Percentiles rank a stretch among this genome's conserved stretches.
Evolutionary conservation across 2,888 invertebrate genomes (phyloP).

Genomic region (Pherbina coryleti): DNA sequence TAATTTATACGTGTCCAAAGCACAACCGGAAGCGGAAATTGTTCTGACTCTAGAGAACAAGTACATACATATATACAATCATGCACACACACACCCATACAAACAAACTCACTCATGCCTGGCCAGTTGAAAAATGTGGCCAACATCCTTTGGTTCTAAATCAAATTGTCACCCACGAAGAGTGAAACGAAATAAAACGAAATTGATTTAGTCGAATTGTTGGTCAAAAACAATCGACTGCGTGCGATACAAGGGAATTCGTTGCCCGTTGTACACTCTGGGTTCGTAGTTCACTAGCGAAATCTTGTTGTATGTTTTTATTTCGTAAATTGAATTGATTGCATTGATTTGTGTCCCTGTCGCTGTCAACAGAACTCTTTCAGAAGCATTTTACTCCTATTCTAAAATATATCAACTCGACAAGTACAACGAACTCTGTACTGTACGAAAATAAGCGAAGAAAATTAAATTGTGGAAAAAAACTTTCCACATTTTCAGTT

Average conservation of each 20-base stretch:
- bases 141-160: conserved; percentile 33
- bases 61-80: neutral
- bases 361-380: neutral
- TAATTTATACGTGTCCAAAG: conserved; percentile 27
- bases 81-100: no score
- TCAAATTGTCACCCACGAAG: conserved; percentile 32
- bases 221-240: conserved; percentile 27
- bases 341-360: conserved; percentile 34
- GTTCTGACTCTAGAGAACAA: conserved; percentile 16
- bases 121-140: conserved; percentile 24
- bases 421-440: no score
- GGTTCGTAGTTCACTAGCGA: neutral
- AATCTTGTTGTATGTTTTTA: conserved; percentile 7
- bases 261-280: neutral
- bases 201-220: conserved; percentile 30
- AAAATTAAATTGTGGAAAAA: no score
- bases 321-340: conserved; percentile 31
- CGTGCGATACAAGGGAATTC: neutral
- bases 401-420: no score
- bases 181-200: conserved; percentile 21
- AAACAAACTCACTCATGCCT: neutral
- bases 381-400: neutral
- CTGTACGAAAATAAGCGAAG: no score
- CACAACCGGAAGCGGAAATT: conserved; percentile 26
- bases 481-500: no score